phyloP scores from a whole-genome alignment of 2,113 vertebrate genomes.

The Ascaphus truei region DNA sequence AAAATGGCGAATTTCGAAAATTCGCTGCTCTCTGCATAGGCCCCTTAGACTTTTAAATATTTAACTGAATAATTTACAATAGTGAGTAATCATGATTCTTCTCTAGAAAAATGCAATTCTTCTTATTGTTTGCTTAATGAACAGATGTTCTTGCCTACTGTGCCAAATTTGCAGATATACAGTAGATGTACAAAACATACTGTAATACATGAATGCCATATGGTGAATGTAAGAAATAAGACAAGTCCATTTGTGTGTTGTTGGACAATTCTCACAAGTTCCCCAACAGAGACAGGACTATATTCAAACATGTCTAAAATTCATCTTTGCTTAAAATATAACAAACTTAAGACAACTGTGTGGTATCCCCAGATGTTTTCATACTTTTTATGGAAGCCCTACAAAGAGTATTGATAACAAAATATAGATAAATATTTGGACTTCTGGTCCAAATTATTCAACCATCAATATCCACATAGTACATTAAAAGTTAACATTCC shows the following conservation, averaged over 20 bases:
- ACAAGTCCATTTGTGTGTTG: not conserved
- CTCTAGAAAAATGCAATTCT: constrained; percentile 21
- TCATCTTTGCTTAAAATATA: not conserved
- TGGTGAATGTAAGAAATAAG: constrained; percentile 6
- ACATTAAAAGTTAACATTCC: not conserved
- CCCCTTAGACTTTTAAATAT: not conserved
- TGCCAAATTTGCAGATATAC: constrained; percentile 16
- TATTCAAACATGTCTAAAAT: constrained; percentile 19
- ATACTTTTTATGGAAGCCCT: not conserved
- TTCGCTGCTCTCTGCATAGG: too few species aligned
- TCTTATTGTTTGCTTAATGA: constrained; percentile 31
- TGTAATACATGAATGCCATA: constrained; percentile 25
- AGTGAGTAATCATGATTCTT: constrained; percentile 21
- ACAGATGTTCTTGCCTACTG: constrained; percentile 33
- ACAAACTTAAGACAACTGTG: not conserved
- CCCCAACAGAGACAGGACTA: not conserved
- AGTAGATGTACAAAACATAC: constrained; percentile 24
- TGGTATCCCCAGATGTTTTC: constrained; percentile 5
- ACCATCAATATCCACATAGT: constrained; percentile 6
- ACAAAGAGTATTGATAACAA: not conserved
- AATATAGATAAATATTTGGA: constrained; percentile 7
- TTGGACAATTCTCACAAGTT: not conserved
- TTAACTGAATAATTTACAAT: not conserved
- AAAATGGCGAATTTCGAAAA: too few species aligned
- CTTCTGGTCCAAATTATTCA: constrained; percentile 14